phyloP scores from a whole-genome alignment of 2,888 invertebrate species.

The Luperina testacea region DNA sequence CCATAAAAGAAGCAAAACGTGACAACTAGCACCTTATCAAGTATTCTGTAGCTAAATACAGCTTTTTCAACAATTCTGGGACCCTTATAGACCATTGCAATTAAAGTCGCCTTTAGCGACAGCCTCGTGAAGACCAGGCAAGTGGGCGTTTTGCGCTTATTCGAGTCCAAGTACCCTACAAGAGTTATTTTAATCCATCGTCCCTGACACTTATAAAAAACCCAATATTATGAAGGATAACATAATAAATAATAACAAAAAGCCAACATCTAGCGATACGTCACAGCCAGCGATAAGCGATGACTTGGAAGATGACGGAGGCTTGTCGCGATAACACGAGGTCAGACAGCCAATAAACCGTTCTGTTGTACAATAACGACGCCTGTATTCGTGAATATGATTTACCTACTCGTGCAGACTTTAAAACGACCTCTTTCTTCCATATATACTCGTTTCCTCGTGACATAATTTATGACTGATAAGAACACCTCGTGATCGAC shows the following conservation, averaged over 20 bases:
- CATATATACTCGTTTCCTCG: conserved; percentile 41
- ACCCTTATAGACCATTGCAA: background rate
- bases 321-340: conserved; percentile 87
- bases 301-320: conserved; percentile 81
- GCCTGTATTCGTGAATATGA: conserved; percentile 77
- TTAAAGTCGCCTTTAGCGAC: conserved; percentile 26
- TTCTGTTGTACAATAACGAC: conserved; percentile 68
- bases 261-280: conserved; percentile 44
- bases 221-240: conserved; percentile 44
- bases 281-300: conserved; percentile 76
- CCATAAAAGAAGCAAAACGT: background rate
- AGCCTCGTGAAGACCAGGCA: conserved; percentile 15
- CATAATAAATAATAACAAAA: conserved; percentile 57
- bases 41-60: background rate
- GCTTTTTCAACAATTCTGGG: background rate
- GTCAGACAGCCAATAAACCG: conserved; percentile 82
- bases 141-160: conserved; percentile 22
- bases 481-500: conserved; percentile 52
- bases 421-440: conserved; percentile 53
- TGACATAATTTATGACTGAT: conserved; percentile 58
- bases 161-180: conserved; percentile 22
- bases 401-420: conserved; percentile 70
- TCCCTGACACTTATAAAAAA: conserved; percentile 8
- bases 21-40: background rate
- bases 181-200: conserved; percentile 23